A percentile compares a stretch with the other conserved stretches of the same genome.
These are phyloP conservation scores for Elysia crispata DNA, from an alignment of 2,888 invertebrate genomes.

Conservation along the genomic window DNA sequence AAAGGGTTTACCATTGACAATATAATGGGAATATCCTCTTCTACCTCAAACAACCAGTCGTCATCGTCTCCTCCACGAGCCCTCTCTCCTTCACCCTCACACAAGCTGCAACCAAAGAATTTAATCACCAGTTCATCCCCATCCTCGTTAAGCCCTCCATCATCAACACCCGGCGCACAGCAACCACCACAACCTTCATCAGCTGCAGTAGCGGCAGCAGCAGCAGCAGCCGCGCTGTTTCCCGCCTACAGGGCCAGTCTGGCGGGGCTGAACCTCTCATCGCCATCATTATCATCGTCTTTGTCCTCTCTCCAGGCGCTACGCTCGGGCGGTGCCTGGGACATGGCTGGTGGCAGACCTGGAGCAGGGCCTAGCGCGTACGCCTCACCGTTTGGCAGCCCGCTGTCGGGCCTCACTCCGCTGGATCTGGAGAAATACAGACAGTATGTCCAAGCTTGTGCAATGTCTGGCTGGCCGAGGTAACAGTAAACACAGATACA, in stretches of 20 bases:
- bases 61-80: conserved; percentile 32
- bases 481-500: conserved; percentile 29
- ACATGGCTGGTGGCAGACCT: conserved; percentile 51
- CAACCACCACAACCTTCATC: conserved; percentile 13
- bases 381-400: conserved; percentile 60
- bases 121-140: conserved; percentile 27
- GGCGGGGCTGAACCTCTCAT: conserved; percentile 39
- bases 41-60: conserved; percentile 22
- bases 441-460: conserved; percentile 70
- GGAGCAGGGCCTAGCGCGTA: conserved; percentile 59
- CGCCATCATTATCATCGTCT: conserved; percentile 12
- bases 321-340: conserved; percentile 25
- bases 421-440: conserved; percentile 73
- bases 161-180: neutral
- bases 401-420: conserved; percentile 63
- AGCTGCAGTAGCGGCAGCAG: conserved; percentile 31
- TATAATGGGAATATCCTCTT: conserved; percentile 78
- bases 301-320: conserved; percentile 38
- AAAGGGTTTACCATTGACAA: conserved; percentile 81
- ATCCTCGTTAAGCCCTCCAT: conserved; percentile 20
- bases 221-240: conserved; percentile 45
- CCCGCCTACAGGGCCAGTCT: conserved; percentile 47
- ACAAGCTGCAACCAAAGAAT: conserved; percentile 20
- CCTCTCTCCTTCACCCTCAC: conserved; percentile 11
- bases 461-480: conserved; percentile 62